Evolutionary conservation across 2,113 vertebrate genomes (phyloP), one percentile per base, ranked within the genome.

Genomic region (Hylia prasina): DNA sequence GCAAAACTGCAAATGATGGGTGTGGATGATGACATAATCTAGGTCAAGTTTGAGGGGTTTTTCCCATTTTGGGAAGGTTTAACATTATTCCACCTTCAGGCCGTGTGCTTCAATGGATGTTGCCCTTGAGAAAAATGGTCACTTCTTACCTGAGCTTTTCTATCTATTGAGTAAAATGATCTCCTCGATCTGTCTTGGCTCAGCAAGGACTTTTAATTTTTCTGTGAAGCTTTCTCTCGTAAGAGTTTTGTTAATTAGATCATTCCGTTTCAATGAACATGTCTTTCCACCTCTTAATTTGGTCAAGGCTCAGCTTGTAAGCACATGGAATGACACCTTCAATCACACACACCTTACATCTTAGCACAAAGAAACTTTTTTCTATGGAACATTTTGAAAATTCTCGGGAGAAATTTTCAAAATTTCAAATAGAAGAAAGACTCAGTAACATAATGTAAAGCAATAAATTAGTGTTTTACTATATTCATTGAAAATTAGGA

Each of bases 41-140:
- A 54, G 19, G 30, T 76, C 31, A 77, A 25, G 42, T 47, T 20
- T 6, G 4, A 10, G 3, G 12, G 1, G 0, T 4, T 42, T 40
- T 77, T 35, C 27, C 31, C 3, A 5, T 81, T 92, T 65, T 31
- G n/a, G 35, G 30, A 73, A 37, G 6, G 3, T 2, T 78, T 84
- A 54, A 60, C 19, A 7, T 42, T 44, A 45, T 70, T 87, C 22
- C 5, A 16, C 9, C 18, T 35, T 60, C 21, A 44, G 9, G 20
- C 15, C 44, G 2, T 22, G 11, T 17, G 4, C 58, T 60, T 72
- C 23, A 22, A 2, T 33, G 21, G 45, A 31, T 35, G 28, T 8
- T 65, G 3, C 33, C 73, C 6, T 54, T 69, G 11, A 90, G 39
- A 48, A 78, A 39, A 54, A 77, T 4, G 11, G 7, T n/a, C 27